phyloP scores from a whole-genome alignment of 2,888 invertebrate species.

The Orthonevra nobilis region DNA sequence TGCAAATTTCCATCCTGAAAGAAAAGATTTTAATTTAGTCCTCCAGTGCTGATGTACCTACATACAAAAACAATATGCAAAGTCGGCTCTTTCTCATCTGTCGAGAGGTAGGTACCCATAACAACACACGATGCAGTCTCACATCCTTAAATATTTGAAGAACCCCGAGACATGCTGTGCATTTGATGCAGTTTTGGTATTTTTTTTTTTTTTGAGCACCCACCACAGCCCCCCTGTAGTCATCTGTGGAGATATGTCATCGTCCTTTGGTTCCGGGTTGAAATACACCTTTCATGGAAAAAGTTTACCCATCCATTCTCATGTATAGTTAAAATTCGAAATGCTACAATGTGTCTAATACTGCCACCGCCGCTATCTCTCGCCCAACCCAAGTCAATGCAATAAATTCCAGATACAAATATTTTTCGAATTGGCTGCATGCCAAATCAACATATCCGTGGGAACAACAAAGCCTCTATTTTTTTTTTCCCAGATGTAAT shows the following conservation, averaged over 20 bases:
- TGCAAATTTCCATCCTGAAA: slow-evolving; percentile 57
- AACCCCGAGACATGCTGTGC: slow-evolving; percentile 45
- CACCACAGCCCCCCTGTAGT: too few relatives aligned
- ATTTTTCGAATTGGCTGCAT: slow-evolving; percentile 27
- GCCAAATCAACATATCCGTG: slow-evolving; percentile 15
- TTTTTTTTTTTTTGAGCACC: not conserved
- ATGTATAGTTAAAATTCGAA: slow-evolving; percentile 30
- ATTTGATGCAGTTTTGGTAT: slow-evolving; percentile 44
- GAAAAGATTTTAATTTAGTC: slow-evolving; percentile 67
- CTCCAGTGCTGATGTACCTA: slow-evolving; percentile 37
- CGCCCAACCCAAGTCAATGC: not conserved
- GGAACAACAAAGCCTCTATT: too few relatives aligned
- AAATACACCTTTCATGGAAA: not conserved
- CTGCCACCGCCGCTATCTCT: not conserved
- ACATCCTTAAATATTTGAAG: slow-evolving; percentile 59
- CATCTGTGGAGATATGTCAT: slow-evolving; percentile 19
- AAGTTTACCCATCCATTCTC: slow-evolving; percentile 13
- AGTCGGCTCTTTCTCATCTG: slow-evolving; percentile 17
- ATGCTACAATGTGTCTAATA: slow-evolving; percentile 8
- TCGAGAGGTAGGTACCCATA: slow-evolving; percentile 4
- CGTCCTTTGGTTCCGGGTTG: slow-evolving; percentile 12
- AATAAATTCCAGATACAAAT: slow-evolving; percentile 41
- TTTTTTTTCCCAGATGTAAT: not conserved
- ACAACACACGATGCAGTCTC: slow-evolving; percentile 10
- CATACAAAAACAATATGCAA: slow-evolving; percentile 62